These are phyloP conservation scores for Scyliorhinus canicula DNA, from an alignment of 2,797 vertebrate genomes.

Conservation along the genomic window DNA sequence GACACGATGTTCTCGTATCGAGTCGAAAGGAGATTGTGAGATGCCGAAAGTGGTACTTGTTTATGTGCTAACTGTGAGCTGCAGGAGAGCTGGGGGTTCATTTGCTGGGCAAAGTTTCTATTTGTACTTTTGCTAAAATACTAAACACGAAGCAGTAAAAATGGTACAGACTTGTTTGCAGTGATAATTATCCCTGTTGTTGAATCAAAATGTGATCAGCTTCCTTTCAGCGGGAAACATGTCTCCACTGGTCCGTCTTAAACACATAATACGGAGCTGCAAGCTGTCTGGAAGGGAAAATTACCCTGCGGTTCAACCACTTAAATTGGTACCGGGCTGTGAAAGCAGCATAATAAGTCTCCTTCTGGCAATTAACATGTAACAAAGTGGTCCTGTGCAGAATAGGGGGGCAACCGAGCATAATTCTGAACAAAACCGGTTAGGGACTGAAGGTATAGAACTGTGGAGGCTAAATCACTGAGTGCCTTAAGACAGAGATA, in stretches of 20 bases:
- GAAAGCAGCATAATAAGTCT: background rate
- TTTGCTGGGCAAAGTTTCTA: background rate
- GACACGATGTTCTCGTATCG: background rate
- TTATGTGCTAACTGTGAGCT: background rate
- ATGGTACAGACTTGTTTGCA: background rate
- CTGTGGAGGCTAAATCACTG: no score
- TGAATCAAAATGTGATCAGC: background rate
- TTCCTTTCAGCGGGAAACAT: background rate
- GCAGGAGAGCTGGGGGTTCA: background rate
- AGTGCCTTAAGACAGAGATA: no score
- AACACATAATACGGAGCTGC: background rate
- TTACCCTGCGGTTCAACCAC: background rate
- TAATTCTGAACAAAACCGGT: background rate
- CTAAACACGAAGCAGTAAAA: background rate
- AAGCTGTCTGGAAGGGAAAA: background rate
- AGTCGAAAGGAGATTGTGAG: background rate
- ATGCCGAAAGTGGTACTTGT: background rate
- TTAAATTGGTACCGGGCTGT: background rate
- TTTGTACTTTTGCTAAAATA: background rate
- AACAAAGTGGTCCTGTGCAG: background rate
- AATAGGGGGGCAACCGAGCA: background rate
- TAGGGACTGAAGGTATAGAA: background rate
- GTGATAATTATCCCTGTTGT: background rate
- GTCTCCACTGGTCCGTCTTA: background rate
- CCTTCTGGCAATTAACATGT: background rate